phyloP scores from a whole-genome alignment of 2,797 vertebrate species.

The Gymnopithys bicolor region DNA sequence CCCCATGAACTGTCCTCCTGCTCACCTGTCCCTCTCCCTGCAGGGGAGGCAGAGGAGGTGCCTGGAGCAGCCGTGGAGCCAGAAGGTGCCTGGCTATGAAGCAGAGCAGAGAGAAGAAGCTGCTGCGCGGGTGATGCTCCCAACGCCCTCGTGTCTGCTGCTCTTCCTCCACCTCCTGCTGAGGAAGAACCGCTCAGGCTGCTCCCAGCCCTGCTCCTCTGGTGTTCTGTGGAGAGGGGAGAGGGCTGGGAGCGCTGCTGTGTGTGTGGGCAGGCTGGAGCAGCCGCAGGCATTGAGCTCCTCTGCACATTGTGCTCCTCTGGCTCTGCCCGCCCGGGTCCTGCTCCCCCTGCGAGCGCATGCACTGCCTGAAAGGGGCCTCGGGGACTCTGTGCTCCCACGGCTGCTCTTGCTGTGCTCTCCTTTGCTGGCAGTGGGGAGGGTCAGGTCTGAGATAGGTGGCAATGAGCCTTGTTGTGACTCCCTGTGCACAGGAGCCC shows the following conservation, averaged over 20 bases:
- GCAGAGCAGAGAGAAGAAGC: neutral
- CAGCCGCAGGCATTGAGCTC: neutral
- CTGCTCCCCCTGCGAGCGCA: neutral
- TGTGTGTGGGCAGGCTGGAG: neutral
- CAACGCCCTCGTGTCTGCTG: accelerated
- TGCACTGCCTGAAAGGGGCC: neutral
- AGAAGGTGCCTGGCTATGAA: accelerated
- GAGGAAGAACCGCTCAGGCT: neutral
- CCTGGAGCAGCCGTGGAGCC: accelerated
- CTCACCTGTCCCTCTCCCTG: neutral
- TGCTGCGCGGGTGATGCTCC: neutral
- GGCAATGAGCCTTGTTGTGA: accelerated
- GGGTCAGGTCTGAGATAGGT: accelerated
- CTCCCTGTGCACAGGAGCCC: neutral
- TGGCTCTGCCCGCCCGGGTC: neutral
- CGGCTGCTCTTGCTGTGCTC: accelerated
- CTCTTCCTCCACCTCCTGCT: neutral
- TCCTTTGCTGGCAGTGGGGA: accelerated
- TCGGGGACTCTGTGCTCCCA: neutral
- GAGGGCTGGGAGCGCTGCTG: neutral
- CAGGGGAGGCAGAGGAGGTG: neutral
- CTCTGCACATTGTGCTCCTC: neutral
- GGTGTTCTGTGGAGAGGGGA: neutral
- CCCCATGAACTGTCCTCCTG: neutral
- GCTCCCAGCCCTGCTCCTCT: accelerated